Base-by-base conservation (phyloP, 2,113 vertebrate species). In the Vireo altiloquus region DNA sequence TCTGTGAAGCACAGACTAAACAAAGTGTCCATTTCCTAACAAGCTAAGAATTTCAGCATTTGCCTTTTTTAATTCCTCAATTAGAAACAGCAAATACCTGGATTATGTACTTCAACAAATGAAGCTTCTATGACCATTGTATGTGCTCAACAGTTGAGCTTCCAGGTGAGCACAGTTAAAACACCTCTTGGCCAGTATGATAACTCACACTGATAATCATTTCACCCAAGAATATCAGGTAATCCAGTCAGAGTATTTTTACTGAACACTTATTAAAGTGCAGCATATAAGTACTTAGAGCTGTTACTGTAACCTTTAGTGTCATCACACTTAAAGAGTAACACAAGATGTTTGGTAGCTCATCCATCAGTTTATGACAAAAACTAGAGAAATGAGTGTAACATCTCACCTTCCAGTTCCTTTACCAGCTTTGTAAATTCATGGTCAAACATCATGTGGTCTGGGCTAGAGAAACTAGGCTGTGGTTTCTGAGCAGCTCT, bases 381-480 rank as follows among this genome's bases (percentile, higher is more conserved):
- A 35, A 70, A 14, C 14, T 37, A 42, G 3, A 74, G 28, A 89
- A 81, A 86, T 1, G 1, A 69, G n/a, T 7, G 0, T 12, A 82
- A 24, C 28, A 33, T 68, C 98, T 98, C 93, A 99, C 99, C 99
- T 96, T 99, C 99, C 82, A 99, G 96, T 59, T 99, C 99, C 96
- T 99, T 99, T 20, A 99, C 99, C 50, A 99, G 97, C 91, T 99
- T 99, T 56, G 99, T 99, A 97, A 99, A 99, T 93, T 99, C 99
- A 44, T 99, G 99, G 97, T 99, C 99, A 63, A 99, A 99, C 97
- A 99, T 98, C 99, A 99, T 99, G 95, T 99, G 98, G 60, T 99
- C 99, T 17, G 99, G 99, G 89, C 98, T 98, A 13, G 98, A 98
- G 88, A 99, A 99, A 79, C 98, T 97, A 1, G 99, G 99, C 96